These are phyloP conservation scores for Nasonovia ribisnigri DNA, from an alignment of 2,888 invertebrate genomes.

Conservation along the genomic window DNA sequence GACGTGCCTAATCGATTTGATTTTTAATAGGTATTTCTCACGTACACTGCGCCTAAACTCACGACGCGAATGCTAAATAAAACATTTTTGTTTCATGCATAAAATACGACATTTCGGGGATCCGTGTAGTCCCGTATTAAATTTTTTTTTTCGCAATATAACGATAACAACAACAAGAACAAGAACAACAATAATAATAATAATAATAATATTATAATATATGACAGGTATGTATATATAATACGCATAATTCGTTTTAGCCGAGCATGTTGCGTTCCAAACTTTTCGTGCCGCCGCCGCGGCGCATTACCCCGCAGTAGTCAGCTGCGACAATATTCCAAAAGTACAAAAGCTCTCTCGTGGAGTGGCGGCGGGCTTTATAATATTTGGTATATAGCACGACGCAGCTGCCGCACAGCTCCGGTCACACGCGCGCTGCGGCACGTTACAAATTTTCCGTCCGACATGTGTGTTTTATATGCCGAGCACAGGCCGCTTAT, in stretches of 20 bases:
- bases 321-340: constrained; percentile 55
- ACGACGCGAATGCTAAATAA: not conserved
- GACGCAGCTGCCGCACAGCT: constrained; percentile 34
- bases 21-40: not conserved
- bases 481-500: constrained; percentile 45
- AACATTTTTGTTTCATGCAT: not conserved
- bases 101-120: not conserved
- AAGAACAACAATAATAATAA: not conserved
- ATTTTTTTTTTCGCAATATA: not conserved
- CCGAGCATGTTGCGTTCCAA: not conserved
- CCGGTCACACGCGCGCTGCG: constrained; percentile 38
- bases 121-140: not conserved
- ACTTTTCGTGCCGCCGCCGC: not conserved
- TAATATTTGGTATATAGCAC: constrained; percentile 12
- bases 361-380: constrained; percentile 3
- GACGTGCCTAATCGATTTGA: not conserved
- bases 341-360: constrained; percentile 28
- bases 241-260: constrained; percentile 2
- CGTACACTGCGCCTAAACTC: not conserved
- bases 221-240: not conserved
- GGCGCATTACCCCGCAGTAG: not conserved
- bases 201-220: not conserved
- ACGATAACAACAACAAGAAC: not conserved
- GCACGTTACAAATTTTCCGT: constrained; percentile 59
- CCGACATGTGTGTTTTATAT: constrained; percentile 63